Percentiles rank a stretch among this genome's conserved stretches.
phyloP scores from a whole-genome alignment of 2,113 vertebrate genomes.

The Pongo abelii region DNA sequence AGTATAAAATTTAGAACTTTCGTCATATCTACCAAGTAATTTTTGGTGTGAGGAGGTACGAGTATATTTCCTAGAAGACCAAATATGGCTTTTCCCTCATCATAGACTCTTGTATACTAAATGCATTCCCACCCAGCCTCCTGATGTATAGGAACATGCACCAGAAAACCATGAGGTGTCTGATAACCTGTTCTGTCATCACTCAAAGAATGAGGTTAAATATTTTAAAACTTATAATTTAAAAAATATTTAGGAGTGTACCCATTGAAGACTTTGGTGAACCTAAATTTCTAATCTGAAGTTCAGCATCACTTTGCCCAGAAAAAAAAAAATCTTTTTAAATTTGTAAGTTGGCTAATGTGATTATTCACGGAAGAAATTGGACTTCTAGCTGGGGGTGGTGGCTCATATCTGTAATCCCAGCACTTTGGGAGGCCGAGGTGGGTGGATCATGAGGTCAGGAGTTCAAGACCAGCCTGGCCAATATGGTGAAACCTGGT shows the following conservation, averaged over 20 bases:
- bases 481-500: too few relatives aligned
- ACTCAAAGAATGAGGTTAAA: background rate
- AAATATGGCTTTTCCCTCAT: background rate
- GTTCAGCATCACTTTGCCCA: background rate
- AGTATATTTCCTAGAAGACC: background rate
- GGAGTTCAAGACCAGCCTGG: too few relatives aligned
- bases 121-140: background rate
- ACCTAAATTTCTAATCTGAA: background rate
- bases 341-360: background rate
- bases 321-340: background rate
- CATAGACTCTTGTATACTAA: accelerated
- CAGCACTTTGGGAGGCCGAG: too few relatives aligned
- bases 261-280: background rate
- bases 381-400: background rate
- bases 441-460: too few relatives aligned
- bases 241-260: background rate
- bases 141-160: accelerated
- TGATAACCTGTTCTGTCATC: background rate
- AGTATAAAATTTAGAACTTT: background rate
- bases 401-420: too few relatives aligned
- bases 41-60: background rate
- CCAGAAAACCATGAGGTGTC: background rate
- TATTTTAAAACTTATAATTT: background rate
- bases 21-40: background rate
- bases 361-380: background rate